phyloP scores from a whole-genome alignment of 2,888 invertebrate genomes.

The Hirtodrosophila duncani region DNA sequence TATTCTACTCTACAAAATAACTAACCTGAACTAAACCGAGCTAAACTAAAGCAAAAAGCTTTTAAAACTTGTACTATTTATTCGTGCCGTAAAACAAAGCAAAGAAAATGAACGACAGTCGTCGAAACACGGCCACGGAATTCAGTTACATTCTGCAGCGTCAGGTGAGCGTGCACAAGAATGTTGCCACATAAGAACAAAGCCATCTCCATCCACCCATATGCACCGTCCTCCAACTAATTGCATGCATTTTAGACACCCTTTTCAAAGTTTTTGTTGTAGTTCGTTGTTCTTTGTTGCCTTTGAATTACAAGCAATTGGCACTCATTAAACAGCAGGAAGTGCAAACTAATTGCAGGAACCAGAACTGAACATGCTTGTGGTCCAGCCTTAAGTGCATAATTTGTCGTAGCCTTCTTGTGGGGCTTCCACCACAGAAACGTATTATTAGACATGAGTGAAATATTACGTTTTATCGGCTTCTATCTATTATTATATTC shows the following conservation, averaged over 20 bases:
- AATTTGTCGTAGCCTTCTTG: too few species aligned
- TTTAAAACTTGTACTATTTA: too few species aligned
- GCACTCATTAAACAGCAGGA: conserved; percentile 56
- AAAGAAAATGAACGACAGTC: conserved; percentile 73
- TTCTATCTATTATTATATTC: too few species aligned
- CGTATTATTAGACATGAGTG: too few species aligned
- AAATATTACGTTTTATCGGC: too few species aligned
- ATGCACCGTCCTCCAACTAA: conserved; percentile 1
- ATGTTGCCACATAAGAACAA: conserved; percentile 1
- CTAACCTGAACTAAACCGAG: conserved; percentile 25
- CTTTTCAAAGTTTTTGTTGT: conserved; percentile 3
- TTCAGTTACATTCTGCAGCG: conserved; percentile 78
- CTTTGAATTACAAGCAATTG: conserved; percentile 53
- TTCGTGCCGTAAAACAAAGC: too few species aligned
- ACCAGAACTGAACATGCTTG: conserved; percentile 2
- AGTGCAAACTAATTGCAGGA: conserved; percentile 36
- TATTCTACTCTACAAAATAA: conserved; percentile 31
- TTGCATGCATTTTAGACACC: background rate
- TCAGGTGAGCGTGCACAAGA: conserved; percentile 68
- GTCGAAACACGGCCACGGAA: conserved; percentile 77
- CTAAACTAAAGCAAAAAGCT: background rate
- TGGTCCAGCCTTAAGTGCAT: conserved; percentile 1
- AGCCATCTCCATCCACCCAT: conserved; percentile 10
- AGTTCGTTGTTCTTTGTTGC: conserved; percentile 38
- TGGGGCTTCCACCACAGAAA: too few species aligned